phyloP scores from a whole-genome alignment of 2,797 vertebrate genomes.

The Cynopterus sphinx region DNA sequence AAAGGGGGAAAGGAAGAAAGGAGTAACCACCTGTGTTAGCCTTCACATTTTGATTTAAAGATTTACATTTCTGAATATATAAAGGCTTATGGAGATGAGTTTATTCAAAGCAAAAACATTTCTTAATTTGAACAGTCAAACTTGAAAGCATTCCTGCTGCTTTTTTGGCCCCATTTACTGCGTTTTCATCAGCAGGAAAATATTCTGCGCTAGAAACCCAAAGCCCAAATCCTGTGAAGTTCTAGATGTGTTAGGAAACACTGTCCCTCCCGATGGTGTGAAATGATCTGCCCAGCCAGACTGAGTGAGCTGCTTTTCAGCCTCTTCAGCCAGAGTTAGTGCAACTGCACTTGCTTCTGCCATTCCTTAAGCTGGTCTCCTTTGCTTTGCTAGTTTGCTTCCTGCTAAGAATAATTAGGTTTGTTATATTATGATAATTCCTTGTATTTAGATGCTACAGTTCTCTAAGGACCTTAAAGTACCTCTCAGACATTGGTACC shows the following conservation, averaged over 20 bases:
- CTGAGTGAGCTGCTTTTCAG: neutral
- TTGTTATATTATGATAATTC: slow-evolving; percentile 75
- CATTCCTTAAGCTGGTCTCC: slow-evolving; percentile 62
- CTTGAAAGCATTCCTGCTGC: slow-evolving; percentile 2
- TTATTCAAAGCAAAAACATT: slow-evolving; percentile 25
- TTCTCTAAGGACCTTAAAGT: slow-evolving; percentile 52
- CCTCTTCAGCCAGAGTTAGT: slow-evolving; percentile 67
- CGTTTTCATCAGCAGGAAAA: neutral
- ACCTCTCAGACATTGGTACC: slow-evolving; percentile 53
- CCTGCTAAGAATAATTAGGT: slow-evolving; percentile 82
- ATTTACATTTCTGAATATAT: slow-evolving; percentile 50
- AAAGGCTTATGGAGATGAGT: slow-evolving; percentile 10
- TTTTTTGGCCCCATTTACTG: neutral
- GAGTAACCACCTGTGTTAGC: slow-evolving; percentile 61
- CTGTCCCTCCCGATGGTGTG: neutral
- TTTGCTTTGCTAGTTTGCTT: slow-evolving; percentile 74
- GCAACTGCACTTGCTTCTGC: slow-evolving; percentile 51
- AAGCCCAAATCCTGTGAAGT: slow-evolving; percentile 17
- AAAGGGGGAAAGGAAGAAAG: slow-evolving; percentile 57
- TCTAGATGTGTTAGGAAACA: neutral
- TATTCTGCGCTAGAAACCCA: neutral
- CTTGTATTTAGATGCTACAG: slow-evolving; percentile 50
- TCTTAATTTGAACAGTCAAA: neutral
- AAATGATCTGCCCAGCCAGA: neutral
- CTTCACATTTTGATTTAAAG: slow-evolving; percentile 60